A percentile compares a stretch with the other conserved stretches of the same genome.
Evolutionary conservation across 2,797 vertebrate species (phyloP).

Genomic region (Galago senegalensis): DNA sequence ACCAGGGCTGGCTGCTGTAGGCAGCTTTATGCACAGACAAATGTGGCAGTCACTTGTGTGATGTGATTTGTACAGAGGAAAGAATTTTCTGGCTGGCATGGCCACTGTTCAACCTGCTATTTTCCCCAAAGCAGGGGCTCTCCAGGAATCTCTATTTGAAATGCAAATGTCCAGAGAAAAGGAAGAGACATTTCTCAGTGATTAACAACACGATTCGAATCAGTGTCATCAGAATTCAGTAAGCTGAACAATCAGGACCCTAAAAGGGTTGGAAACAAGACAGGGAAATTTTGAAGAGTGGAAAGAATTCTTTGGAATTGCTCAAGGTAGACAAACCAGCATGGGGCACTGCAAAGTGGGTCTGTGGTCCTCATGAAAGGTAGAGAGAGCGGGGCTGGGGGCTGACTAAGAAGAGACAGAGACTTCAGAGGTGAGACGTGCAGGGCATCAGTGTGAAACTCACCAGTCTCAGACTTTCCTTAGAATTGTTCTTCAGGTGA

Average conservation of each 20-base stretch:
- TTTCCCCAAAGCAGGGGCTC: slow-evolving; percentile 29
- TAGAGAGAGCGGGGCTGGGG: neutral
- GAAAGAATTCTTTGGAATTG: slow-evolving; percentile 34
- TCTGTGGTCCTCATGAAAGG: neutral
- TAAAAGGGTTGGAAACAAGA: neutral
- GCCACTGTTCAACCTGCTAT: neutral
- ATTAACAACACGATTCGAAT: slow-evolving; percentile 56
- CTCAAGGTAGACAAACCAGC: neutral
- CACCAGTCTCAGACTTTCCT: neutral
- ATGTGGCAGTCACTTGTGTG: neutral
- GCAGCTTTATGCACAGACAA: neutral
- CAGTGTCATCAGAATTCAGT: slow-evolving; percentile 20
- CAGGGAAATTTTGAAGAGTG: neutral
- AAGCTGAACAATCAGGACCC: neutral
- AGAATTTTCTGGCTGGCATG: slow-evolving; percentile 17
- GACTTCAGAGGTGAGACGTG: neutral
- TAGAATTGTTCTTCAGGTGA: slow-evolving; percentile 9
- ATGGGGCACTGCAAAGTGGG: neutral
- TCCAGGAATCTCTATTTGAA: slow-evolving; percentile 59
- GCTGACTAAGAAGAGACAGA: neutral
- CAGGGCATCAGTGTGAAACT: neutral
- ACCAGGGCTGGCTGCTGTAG: neutral
- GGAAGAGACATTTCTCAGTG: slow-evolving; percentile 7
- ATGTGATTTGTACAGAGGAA: slow-evolving; percentile 10
- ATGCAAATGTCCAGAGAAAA: slow-evolving; percentile 51